Evolutionary conservation across 2,797 vertebrate genomes (phyloP), one percentile per base, ranked within the genome.

Genomic region (Epinephelus malabaricus): DNA sequence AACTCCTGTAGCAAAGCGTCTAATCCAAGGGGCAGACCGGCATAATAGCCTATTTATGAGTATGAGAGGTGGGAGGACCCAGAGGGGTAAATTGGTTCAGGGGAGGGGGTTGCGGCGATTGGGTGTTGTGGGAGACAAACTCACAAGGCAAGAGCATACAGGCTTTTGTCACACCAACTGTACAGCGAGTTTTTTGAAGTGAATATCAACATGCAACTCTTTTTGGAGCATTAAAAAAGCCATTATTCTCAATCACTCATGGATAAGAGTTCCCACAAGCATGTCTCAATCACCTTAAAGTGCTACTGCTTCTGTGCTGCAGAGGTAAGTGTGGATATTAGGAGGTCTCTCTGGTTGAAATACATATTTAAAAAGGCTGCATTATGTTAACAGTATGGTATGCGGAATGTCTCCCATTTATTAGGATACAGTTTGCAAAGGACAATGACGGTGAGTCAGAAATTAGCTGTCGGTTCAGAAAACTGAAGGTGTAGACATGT

Each of bases 31-130:
- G 83, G 83, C 86, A 85, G 85, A 73, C 71, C 38, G 0, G 76
- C 69, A 93, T 94, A 93, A 94, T 84, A 89, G 89, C 88, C 94
- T 79, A 92, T 93, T 95, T 92, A 93, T 91, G 86, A 88, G 85
- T 71, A 56, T 34, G 73, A 86, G 85, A 71, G 73, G 90, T 90
- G 86, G 92, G 88, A 89, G 90, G 85, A 89, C 89, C 81, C 53
- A 88, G 78, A 78, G 84, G 88, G 91, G 87, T 82, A 75, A 88
- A 91, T 78, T 87, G 88, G 84, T 91, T 84, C 51, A 79, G 77
- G 66, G 79, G 64, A 69, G 78, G 83, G 81, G 76, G 87, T 27
- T 38, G 69, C 65, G 14, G 53, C 81, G 73, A 86, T 82, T 75
- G 83, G 81, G 70, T 83, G 78, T 66, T 85, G 78, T 69, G 73